These are phyloP conservation scores for Ivindomyrus marchei DNA, from an alignment of 2,113 vertebrate species.

Conservation along the genomic window DNA sequence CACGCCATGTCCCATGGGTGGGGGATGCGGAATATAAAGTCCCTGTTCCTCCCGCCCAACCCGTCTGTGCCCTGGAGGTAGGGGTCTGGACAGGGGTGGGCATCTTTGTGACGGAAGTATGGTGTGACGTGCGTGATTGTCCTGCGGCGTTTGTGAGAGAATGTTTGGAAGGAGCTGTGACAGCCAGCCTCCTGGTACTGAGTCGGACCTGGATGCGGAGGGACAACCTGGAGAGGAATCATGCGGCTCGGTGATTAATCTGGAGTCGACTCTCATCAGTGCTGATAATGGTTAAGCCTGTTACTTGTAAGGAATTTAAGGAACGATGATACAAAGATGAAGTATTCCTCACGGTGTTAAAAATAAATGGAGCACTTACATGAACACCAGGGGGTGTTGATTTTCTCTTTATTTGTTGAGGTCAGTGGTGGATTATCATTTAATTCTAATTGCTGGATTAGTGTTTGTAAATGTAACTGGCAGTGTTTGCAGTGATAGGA, in stretches of 20 bases:
- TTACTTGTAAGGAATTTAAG: slow-evolving; percentile 37
- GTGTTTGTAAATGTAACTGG: background rate
- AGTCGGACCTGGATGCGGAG: background rate
- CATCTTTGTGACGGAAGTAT: background rate
- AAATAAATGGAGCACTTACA: slow-evolving; percentile 22
- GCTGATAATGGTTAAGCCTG: slow-evolving; percentile 36
- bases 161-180: background rate
- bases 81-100: background rate
- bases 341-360: slow-evolving; percentile 9
- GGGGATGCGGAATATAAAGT: background rate
- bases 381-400: background rate
- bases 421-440: background rate
- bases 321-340: slow-evolving; percentile 17
- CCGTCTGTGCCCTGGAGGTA: background rate
- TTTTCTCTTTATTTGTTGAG: slow-evolving; percentile 15
- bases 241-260: background rate
- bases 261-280: slow-evolving; percentile 14
- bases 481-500: background rate
- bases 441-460: slow-evolving; percentile 7
- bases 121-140: background rate
- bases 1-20: background rate
- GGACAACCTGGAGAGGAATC: background rate
- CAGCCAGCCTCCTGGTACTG: background rate
- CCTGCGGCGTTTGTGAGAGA: background rate
- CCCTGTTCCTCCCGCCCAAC: background rate